A percentile compares a stretch with the other conserved stretches of the same genome.
Conservation (phyloP, 2,888 invertebrate species). For the Drosophila fungiperda region DNA sequence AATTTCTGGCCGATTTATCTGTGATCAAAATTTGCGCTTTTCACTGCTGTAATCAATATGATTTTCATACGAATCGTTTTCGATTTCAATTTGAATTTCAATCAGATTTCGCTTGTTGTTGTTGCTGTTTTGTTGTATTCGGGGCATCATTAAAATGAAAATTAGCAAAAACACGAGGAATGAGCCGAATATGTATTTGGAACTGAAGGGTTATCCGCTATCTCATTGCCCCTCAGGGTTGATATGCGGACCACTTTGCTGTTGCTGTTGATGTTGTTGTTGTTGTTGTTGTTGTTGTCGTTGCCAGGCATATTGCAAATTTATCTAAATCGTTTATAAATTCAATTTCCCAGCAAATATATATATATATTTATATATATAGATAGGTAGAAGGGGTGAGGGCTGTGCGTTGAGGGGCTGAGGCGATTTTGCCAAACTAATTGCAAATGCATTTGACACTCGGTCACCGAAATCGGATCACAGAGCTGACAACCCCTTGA, state of each 20-base stretch:
- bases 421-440: constrained; percentile 71
- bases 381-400: constrained; percentile 25
- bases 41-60: constrained; percentile 66
- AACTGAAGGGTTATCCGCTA: constrained; percentile 49
- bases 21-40: constrained; percentile 42
- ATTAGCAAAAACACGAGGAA: constrained; percentile 51
- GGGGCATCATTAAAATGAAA: constrained; percentile 76
- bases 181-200: constrained; percentile 1
- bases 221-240: constrained; percentile 11
- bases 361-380: too few relatives aligned
- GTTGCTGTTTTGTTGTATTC: constrained; percentile 47
- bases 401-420: constrained; percentile 12
- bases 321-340: constrained; percentile 80
- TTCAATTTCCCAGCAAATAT: constrained; percentile 54
- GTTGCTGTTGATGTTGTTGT: constrained; percentile 2
- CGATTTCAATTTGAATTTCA: constrained; percentile 34
- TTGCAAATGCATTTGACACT: constrained; percentile 77
- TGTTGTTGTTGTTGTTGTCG: constrained; percentile 10
- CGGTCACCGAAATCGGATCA: constrained; percentile 57
- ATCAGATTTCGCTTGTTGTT: constrained; percentile 33
- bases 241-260: constrained; percentile 47
- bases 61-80: constrained; percentile 44
- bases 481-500: constrained; percentile 69
- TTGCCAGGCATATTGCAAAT: constrained; percentile 54
- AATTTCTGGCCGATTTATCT: constrained; percentile 13